Evolutionary conservation across 2,888 invertebrate genomes (phyloP), one percentile per base, ranked within the genome.

Genomic region (Baccha elongata): DNA sequence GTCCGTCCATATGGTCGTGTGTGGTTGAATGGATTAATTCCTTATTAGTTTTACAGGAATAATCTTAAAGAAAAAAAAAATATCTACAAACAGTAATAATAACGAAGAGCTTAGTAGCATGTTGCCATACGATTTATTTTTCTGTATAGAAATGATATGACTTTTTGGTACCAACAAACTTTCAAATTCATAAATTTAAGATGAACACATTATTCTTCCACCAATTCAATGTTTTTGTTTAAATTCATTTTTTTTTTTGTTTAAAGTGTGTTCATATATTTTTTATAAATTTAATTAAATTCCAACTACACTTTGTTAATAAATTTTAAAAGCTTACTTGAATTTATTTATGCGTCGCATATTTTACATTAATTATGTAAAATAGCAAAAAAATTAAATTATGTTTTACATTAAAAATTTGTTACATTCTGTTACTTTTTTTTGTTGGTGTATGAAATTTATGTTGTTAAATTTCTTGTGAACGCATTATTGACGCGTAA

Each of bases 401-500:
- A 13, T 10, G 26, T 58, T 44, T 64, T 80, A 53, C 21, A 83
- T 76, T 67, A 72, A 83, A 76, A 76, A 76, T 83, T 83, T 40
- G 76, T 76, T 65, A 42, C 13, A 23, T 3, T 11, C 11, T 7
- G n/a, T 2, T 19, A 11, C 19, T 71, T 71, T 17, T 55, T 65
- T 55, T 58, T 64, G 32, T 23, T 6, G 5, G 4, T 6, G 37
- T 64, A 44, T 48, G 10, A 37, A 35, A 29, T 19, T 60, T 26
- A 17, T 64, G 13, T 67, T 40, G 13, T 50, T 29, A 37, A 53
- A 65, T 60, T 55, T 35, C 44, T 48, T 44, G 40, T 29, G 23
- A 58, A 75, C 75, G 75, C 80, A 83, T 83, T 76, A 83, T 68
- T 55, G 67, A 67, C 67, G 76, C 76, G 81, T 76, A 76, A 83